Percentiles rank a stretch among this genome's conserved stretches.
phyloP scores from a whole-genome alignment of 2,888 invertebrate species.

The Crossocerus cetratus region DNA sequence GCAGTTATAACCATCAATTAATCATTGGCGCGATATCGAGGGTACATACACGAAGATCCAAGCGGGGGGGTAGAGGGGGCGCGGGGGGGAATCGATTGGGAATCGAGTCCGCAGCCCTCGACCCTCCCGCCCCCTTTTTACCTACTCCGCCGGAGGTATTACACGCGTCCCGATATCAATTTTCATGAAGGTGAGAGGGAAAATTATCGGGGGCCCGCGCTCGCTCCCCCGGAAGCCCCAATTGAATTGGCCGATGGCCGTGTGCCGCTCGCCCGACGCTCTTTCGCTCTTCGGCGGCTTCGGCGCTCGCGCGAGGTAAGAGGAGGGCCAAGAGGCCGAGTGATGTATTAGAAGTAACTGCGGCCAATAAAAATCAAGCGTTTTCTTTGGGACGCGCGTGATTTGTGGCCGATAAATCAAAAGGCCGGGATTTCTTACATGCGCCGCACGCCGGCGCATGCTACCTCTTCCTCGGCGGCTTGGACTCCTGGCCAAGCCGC shows the following conservation, averaged over 20 bases:
- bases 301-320: too few species aligned
- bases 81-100: background rate
- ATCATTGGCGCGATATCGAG: slow-evolving; percentile 48
- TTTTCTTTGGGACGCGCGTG: slow-evolving; percentile 57
- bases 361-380: slow-evolving; percentile 66
- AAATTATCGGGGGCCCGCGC: slow-evolving; percentile 49
- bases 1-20: slow-evolving; percentile 58
- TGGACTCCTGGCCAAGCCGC: slow-evolving; percentile 12
- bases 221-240: slow-evolving; percentile 34
- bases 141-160: slow-evolving; percentile 25
- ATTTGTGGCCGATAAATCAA: slow-evolving; percentile 67
- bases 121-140: slow-evolving; percentile 12
- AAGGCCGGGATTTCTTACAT: slow-evolving; percentile 57
- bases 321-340: slow-evolving; percentile 25
- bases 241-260: slow-evolving; percentile 42
- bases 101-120: too few species aligned
- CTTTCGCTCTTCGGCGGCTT: too few species aligned
- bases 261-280: too few species aligned
- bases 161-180: slow-evolving; percentile 38
- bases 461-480: slow-evolving; percentile 6
- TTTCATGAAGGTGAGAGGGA: slow-evolving; percentile 34
- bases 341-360: slow-evolving; percentile 64
- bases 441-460: slow-evolving; percentile 38
- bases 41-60: slow-evolving; percentile 49
- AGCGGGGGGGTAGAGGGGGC: background rate